phyloP scores from a whole-genome alignment of 2,888 invertebrate genomes.

The Chloromyia formosa region DNA sequence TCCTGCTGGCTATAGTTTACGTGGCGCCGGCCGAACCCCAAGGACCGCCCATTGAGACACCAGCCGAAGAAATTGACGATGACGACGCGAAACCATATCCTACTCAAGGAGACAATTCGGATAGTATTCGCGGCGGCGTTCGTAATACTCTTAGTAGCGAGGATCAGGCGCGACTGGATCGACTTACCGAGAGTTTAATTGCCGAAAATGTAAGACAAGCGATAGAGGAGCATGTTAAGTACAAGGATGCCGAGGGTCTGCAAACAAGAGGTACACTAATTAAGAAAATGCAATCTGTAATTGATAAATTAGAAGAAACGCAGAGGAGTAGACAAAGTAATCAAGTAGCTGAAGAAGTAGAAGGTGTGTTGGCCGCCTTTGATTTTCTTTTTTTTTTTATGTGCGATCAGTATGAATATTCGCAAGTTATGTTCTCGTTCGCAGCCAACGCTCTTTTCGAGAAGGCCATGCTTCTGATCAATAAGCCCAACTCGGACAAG shows the following conservation, averaged over 20 bases:
- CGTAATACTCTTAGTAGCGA: too few relatives aligned
- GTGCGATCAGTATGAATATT: background rate
- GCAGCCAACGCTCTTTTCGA: conserved; percentile 80
- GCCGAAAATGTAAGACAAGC: background rate
- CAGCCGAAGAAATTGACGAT: too few relatives aligned
- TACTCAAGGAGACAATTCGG: too few relatives aligned
- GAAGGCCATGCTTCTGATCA: conserved; percentile 74
- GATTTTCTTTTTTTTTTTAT: background rate
- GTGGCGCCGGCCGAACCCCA: background rate
- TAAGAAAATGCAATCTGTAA: conserved; percentile 1
- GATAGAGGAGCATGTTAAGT: background rate
- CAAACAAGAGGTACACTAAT: background rate
- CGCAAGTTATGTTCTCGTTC: conserved; percentile 9
- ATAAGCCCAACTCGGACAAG: conserved; percentile 77
- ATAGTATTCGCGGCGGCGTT: too few relatives aligned
- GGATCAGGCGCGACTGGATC: background rate
- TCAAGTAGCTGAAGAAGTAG: background rate
- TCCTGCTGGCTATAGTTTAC: background rate
- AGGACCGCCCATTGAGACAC: background rate
- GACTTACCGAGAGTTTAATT: background rate
- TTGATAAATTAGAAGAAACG: conserved; percentile 1
- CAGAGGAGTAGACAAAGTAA: background rate
- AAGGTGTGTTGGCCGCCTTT: background rate
- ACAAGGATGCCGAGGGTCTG: background rate
- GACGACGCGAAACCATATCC: too few relatives aligned